phyloP scores from a whole-genome alignment of 2,888 invertebrate species.

The Papilio elwesi region DNA sequence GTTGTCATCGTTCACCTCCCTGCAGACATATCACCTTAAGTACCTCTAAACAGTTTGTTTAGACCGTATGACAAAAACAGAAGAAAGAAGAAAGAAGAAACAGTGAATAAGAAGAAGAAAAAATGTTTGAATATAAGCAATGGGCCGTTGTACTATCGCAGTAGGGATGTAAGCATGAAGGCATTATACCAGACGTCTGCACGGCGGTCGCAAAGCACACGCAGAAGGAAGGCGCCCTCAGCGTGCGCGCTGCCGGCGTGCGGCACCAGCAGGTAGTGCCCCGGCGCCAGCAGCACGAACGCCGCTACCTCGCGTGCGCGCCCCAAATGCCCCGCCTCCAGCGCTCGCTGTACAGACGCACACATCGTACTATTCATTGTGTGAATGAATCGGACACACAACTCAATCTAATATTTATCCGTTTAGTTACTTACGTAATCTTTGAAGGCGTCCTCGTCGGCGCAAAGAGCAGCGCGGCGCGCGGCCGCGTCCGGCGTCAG shows the following conservation, averaged over 20 bases:
- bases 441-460: slow-evolving; percentile 41
- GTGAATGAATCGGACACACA: too few relatives aligned
- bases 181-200: slow-evolving; percentile 87
- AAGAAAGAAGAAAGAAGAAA: neutral
- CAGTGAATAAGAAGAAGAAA: neutral
- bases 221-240: slow-evolving; percentile 88
- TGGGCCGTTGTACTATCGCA: neutral
- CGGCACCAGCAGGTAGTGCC: slow-evolving; percentile 89
- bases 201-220: slow-evolving; percentile 89
- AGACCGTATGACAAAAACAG: neutral
- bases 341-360: slow-evolving; percentile 72
- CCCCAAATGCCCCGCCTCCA: slow-evolving; percentile 87
- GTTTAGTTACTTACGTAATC: slow-evolving; percentile 20
- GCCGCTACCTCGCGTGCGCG: slow-evolving; percentile 88
- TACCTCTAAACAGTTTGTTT: too few relatives aligned
- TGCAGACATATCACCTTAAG: slow-evolving; percentile 54
- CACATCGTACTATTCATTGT: neutral
- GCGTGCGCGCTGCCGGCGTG: slow-evolving; percentile 87
- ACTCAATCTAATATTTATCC: slow-evolving; percentile 58
- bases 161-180: neutral
- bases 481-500: slow-evolving; percentile 80
- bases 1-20: slow-evolving; percentile 91
- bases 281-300: slow-evolving; percentile 89
- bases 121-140: neutral
- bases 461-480: slow-evolving; percentile 47